A percentile compares a stretch with the other conserved stretches of the same genome.
Conservation (phyloP, 2,888 invertebrate genomes). For the Plusia festucae region DNA sequence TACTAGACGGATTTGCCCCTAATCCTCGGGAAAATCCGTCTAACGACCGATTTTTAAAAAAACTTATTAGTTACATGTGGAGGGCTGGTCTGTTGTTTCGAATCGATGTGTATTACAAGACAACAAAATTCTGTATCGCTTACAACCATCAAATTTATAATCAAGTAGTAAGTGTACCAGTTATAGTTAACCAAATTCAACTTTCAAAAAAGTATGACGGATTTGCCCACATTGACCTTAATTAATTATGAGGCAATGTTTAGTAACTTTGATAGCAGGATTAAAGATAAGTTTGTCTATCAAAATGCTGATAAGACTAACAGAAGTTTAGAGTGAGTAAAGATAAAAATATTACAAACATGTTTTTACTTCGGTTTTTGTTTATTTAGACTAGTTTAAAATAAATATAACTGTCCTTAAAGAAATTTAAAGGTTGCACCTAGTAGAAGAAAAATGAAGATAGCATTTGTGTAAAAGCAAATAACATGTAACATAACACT, state of each 20-base stretch:
- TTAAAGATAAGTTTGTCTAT: constrained; percentile 11
- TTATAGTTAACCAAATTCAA: too few relatives aligned
- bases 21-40: too few relatives aligned
- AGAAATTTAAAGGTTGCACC: not conserved
- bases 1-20: too few relatives aligned
- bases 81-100: too few relatives aligned
- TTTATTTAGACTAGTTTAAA: not conserved
- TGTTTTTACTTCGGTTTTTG: not conserved
- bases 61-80: too few relatives aligned
- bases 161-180: too few relatives aligned
- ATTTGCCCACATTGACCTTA: too few relatives aligned
- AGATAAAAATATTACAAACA: constrained; percentile 1
- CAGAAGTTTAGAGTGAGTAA: constrained; percentile 3
- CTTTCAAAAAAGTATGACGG: too few relatives aligned
- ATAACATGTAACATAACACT: constrained; percentile 37
- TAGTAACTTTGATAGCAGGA: not conserved
- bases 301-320: not conserved
- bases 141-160: too few relatives aligned
- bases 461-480: constrained; percentile 35
- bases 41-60: too few relatives aligned
- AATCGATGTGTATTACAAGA: too few relatives aligned
- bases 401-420: not conserved
- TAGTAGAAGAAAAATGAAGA: not conserved
- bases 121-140: too few relatives aligned
- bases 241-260: not conserved